Base-by-base conservation (phyloP, 2,797 vertebrate species). In the Perdix hodgsoniae region DNA sequence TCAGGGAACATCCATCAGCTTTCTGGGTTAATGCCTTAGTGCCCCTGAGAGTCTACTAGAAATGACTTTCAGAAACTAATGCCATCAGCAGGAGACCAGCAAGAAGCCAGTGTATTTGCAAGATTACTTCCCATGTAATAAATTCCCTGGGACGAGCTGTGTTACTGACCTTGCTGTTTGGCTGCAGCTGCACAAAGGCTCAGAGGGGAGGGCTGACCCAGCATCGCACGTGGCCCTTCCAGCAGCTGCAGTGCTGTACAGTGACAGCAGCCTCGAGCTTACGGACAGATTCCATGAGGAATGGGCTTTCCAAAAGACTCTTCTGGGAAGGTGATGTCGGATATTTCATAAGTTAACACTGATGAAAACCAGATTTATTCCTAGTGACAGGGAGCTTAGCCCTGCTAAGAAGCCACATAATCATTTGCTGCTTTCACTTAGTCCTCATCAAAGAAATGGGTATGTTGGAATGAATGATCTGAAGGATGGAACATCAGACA, bases 311-410 rank as follows among this genome's bases (percentile, higher is more conserved):
- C 49, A 72, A 52, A 83, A 60, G 35, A 7, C 35, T 47, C 52
- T n/a, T 83, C 52, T 52, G 47, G n/a, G 26, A 77, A 63, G 22
- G 44, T 76, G 42, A 61, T n/a, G 17, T 50, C 75, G 69, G 91
- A 66, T 94, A 60, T 83, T 94, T 67, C 19, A 11, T 47, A 83
- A 91, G 37, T 86, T 88, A 96, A 80, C 27, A 54, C 60, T 52
- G 71, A 93, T 88, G 89, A 95, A 93, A 95, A 92, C 91, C 86
- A 94, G 94, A 96, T 96, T 93, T 76, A 90, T 93, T 96, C 95
- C 88, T 84, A 91, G 80, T 81, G 91, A 94, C 84, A 88, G 67
- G 57, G 63, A 75, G 60, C 76, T 92, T 45, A 56, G 85, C 37
- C 45, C 59, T 86, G 91, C 78, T 83, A 84, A 89, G 44, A 60